phyloP scores from a whole-genome alignment of 2,113 vertebrate genomes.

The Pachypanchax playfairii region DNA sequence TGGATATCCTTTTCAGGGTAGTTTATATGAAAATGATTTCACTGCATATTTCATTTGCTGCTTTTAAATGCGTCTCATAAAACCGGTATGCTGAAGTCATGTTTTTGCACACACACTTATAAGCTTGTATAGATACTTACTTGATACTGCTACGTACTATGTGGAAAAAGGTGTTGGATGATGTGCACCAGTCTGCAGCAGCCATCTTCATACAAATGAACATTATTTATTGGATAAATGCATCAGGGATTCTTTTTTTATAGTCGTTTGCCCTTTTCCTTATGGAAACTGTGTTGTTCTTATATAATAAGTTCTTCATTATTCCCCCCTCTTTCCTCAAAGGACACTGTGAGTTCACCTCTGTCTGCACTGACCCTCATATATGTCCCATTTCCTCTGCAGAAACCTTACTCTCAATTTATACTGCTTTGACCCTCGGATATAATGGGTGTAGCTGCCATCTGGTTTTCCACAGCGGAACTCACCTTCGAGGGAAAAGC shows the following conservation, averaged over 20 bases:
- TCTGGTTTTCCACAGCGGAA: constrained; percentile 36
- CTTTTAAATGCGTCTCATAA: constrained; percentile 21
- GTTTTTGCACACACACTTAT: constrained; percentile 3
- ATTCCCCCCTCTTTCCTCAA: constrained; percentile 16
- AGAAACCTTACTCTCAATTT: constrained; percentile 41
- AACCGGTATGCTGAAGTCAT: background rate
- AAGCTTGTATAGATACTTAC: constrained; percentile 1
- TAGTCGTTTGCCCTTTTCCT: constrained; percentile 8
- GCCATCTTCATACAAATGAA: constrained; percentile 3
- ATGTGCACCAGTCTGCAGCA: background rate
- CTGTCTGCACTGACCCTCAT: constrained; percentile 28
- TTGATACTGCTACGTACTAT: background rate
- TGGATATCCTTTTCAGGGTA: constrained; percentile 44
- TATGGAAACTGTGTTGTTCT: background rate
- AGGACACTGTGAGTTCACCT: constrained; percentile 18
- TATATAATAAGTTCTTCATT: constrained; percentile 25
- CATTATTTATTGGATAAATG: constrained; percentile 1
- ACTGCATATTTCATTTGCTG: constrained; percentile 23
- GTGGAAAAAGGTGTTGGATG: background rate
- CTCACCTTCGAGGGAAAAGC: constrained; percentile 45
- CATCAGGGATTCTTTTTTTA: background rate
- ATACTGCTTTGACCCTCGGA: constrained; percentile 28
- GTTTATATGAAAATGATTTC: constrained; percentile 48
- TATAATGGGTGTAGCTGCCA: constrained; percentile 36
- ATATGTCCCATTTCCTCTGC: constrained; percentile 40